Base-by-base conservation (phyloP, 2,888 invertebrate species). In the Drepanosiphum platanoidis region DNA sequence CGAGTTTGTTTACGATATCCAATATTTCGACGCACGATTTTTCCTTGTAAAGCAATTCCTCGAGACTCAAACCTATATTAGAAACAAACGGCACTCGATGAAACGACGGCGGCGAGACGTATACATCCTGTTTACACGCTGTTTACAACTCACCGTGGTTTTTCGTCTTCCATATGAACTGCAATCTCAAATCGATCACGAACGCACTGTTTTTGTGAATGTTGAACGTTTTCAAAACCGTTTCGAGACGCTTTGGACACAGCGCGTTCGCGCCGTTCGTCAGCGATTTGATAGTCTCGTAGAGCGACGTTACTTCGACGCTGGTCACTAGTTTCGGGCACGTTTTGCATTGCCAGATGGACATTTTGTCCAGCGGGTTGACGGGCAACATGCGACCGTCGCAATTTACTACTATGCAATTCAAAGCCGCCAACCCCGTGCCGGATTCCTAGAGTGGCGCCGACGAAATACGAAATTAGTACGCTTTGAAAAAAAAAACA, bases 1-100 rank as follows among this genome's bases (percentile, higher is more conserved):
- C 90, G 89, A 94, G 90, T 88, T 90, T 90, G 89, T 92, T 90
- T 88, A 92, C 89, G 88, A 92, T 89, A 87, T 90, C 89, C 89
- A 94, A 90, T 88, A 93, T 90, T 89, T 93, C 92, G 86, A 91
- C 90, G 90, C 93, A 94, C 88, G 92, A 92, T 88, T 89, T 90
- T 89, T 92, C 92, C 90, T 93, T 94, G 89, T 92, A 89, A 87
- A 90, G 88, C 88, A 94, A 90, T 86, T 92, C 91, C 66, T 91
- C 90, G 87, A 92, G 91, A 88, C 92, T 90, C 88, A 94, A 90
- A 90, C 93, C 93, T 94, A 90, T 3, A 89, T 89, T n/a, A n/a
- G n/a, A n/a, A n/a, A n/a, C n/a, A n/a, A n/a, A n/a, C n/a, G n/a
- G n/a, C n/a, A n/a, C n/a, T n/a, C n/a, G n/a, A n/a, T n/a, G n/a